These are phyloP conservation scores for Solen grandis DNA, from an alignment of 1,140 invertebrate species.

Conservation along the genomic window DNA sequence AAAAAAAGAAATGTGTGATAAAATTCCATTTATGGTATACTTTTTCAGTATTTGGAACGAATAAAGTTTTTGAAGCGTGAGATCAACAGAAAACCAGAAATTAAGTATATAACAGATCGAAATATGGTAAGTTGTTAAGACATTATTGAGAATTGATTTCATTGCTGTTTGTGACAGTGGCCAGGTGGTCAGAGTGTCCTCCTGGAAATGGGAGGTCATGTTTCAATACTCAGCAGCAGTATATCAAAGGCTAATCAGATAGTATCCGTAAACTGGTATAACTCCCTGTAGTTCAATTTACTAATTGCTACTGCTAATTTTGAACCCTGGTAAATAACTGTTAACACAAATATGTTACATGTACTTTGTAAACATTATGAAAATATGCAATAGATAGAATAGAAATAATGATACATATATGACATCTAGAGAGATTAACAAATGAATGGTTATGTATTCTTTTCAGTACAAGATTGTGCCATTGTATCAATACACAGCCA, in stretches of 20 bases:
- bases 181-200: neutral
- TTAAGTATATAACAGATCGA: slow-evolving; percentile 36
- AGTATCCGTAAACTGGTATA: no score
- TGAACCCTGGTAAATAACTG: no score
- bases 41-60: slow-evolving; percentile 48
- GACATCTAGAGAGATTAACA: slow-evolving; percentile 14
- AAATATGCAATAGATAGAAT: no score
- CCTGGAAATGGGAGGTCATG: neutral
- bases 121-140: slow-evolving; percentile 39
- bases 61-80: slow-evolving; percentile 36
- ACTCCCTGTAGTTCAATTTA: no score
- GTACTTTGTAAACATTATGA: no score
- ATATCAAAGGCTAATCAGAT: neutral
- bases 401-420: no score
- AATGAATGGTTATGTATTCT: slow-evolving; percentile 13
- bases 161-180: neutral
- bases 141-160: neutral
- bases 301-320: no score
- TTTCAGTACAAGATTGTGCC: slow-evolving; percentile 59
- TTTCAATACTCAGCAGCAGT: neutral
- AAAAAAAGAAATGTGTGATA: no score
- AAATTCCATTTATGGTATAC: no score
- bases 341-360: no score
- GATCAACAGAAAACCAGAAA: slow-evolving; percentile 29
- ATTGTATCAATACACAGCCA: slow-evolving; percentile 48